These are phyloP conservation scores for Dermatemys mawii DNA, from an alignment of 2,113 vertebrate species.

Conservation along the genomic window DNA sequence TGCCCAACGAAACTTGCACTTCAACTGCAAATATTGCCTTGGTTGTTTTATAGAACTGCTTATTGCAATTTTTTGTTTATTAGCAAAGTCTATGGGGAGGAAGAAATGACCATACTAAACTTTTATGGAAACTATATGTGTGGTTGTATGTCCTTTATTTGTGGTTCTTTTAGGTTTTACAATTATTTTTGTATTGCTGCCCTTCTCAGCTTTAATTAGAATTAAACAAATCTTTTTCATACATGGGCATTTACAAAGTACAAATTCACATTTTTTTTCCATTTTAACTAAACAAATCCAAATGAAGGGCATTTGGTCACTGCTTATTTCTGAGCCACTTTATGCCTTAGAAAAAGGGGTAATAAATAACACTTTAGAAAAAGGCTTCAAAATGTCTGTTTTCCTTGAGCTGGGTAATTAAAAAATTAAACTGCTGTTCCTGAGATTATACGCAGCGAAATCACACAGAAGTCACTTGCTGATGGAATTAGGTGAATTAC, in stretches of 20 bases:
- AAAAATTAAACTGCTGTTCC: conserved; percentile 41
- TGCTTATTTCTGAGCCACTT: background rate
- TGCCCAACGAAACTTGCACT: background rate
- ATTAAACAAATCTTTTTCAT: background rate
- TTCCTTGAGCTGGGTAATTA: conserved; percentile 62
- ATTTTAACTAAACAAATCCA: conserved; percentile 7
- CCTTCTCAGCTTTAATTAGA: conserved; percentile 1
- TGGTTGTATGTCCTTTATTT: background rate
- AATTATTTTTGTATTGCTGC: background rate
- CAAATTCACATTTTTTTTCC: background rate
- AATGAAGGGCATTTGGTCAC: background rate
- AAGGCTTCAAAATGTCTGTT: conserved; percentile 59
- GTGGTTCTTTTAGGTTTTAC: background rate
- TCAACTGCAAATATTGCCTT: background rate
- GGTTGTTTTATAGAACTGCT: conserved; percentile 11
- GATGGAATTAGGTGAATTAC: conserved; percentile 45
- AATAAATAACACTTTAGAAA: conserved; percentile 61
- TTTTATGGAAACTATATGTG: background rate
- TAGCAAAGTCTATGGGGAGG: background rate
- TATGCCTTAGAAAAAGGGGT: conserved; percentile 26
- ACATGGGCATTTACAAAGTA: background rate
- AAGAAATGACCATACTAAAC: background rate
- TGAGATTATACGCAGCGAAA: background rate
- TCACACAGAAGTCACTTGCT: background rate
- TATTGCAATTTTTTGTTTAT: background rate